These are phyloP conservation scores for Cryptocephalus moraei DNA, from an alignment of 2,888 invertebrate genomes.

Conservation along the genomic window DNA sequence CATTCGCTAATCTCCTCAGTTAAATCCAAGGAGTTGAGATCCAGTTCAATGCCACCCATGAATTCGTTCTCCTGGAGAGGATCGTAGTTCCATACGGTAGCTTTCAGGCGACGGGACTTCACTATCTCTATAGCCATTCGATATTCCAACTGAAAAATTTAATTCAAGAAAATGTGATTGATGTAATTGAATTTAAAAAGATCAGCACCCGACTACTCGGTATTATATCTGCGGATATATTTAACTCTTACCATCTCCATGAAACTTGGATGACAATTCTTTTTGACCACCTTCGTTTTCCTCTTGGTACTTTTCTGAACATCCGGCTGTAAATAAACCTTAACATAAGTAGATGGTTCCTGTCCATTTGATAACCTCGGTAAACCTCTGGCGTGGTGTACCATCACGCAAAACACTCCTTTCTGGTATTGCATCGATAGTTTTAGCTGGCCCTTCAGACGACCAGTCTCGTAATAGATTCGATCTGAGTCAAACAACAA, in stretches of 20 bases:
- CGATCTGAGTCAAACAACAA: constrained; percentile 20
- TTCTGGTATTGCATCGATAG: constrained; percentile 67
- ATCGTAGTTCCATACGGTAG: constrained; percentile 92
- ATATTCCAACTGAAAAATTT: constrained; percentile 64
- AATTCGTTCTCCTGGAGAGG: constrained; percentile 90
- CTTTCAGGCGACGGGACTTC: constrained; percentile 67
- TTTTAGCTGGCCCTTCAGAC: constrained; percentile 64
- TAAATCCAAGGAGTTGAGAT: constrained; percentile 61
- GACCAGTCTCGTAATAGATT: constrained; percentile 24
- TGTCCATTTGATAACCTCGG: constrained; percentile 68
- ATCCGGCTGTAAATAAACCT: constrained; percentile 90
- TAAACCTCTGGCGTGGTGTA: constrained; percentile 84
- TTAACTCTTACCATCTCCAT: constrained; percentile 81
- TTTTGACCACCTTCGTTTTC: constrained; percentile 88
- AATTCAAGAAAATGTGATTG: neutral
- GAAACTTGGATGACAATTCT: constrained; percentile 91
- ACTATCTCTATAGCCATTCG: constrained; percentile 74
- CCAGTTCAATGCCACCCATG: constrained; percentile 82
- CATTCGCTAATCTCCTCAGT: constrained; percentile 74
- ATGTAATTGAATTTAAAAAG: neutral
- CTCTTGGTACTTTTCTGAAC: constrained; percentile 85
- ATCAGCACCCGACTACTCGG: no score
- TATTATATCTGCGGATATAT: neutral
- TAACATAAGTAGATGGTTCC: constrained; percentile 83
- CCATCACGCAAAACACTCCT: constrained; percentile 68